Base-by-base conservation (phyloP, 2,113 vertebrate species). In the Ammodytes dubius region DNA sequence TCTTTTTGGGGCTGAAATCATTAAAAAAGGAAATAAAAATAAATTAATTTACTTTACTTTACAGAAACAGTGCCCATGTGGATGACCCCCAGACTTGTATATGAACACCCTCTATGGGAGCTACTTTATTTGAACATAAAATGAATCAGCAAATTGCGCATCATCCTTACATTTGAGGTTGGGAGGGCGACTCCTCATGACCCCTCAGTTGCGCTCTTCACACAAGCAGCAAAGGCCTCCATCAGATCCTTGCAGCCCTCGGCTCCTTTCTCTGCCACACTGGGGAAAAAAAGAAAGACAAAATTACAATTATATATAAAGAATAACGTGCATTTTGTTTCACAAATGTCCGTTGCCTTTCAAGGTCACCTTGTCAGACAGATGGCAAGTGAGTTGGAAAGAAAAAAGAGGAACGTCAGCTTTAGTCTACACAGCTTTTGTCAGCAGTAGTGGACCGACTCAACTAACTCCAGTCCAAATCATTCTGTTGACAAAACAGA, bases 241-340 rank as follows among this genome's bases (percentile, higher is more conserved):
- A 95, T 87, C 85, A 96, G 93, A 9, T 95, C 94, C 87, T 94
- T 95, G 85, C 95, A 96, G 65, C 90, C 93, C 9, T 92, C 94
- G 3, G 75, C 89, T 53, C 94, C 95, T 39, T 94, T 94, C 77
- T 93, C 94, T 37, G 94, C 90, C 83, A 96, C 80, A 66, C 95
- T 96, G 87, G 14, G 27, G 27, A 27, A 27, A 27, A 27, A 27
- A 86, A 88, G 58, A 76, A 4, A 81, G 12, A 84, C 27, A 27
- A 27, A 27, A 27, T 27, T 27, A 27, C 27, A 27, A 27, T 27
- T 27, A 27, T 27, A 27, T 27, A 27, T 27, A 27, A 27, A 27
- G 27, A 40, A 39, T 9, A 54, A 12, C 14, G 3, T 4, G 52
- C 37, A 6, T 67, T 43, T 17, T 2, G 52, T 47, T 46, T 40